Conservation (phyloP, 2,113 vertebrate species). For the Oophaga pumilio region DNA sequence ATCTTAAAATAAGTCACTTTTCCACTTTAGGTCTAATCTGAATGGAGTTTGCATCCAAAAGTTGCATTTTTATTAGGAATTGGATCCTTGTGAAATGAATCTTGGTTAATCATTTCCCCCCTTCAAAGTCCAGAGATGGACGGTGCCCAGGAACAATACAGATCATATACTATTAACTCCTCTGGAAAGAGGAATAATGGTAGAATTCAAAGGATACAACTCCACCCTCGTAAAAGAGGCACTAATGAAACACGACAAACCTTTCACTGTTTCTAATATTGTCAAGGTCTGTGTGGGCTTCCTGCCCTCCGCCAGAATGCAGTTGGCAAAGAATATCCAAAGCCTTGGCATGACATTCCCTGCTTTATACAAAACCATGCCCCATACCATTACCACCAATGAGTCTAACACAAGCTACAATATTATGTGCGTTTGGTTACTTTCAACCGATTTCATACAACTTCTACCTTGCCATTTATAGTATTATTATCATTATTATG, state of each 20-base stretch:
- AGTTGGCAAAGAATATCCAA: background rate
- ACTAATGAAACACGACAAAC: constrained; percentile 9
- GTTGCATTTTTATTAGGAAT: constrained; percentile 33
- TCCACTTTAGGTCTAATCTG: constrained; percentile 49
- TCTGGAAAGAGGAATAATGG: constrained; percentile 13
- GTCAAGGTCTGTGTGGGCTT: constrained; percentile 28
- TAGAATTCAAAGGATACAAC: constrained; percentile 10
- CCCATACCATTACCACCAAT: background rate
- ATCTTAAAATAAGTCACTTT: constrained; percentile 54
- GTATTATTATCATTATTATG: too few relatives aligned
- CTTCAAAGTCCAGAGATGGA: constrained; percentile 47
- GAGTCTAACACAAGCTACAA: background rate
- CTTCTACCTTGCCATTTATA: too few relatives aligned
- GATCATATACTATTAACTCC: constrained; percentile 26
- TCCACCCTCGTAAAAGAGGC: constrained; percentile 40
- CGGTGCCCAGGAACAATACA: constrained; percentile 50
- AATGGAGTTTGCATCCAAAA: constrained; percentile 32
- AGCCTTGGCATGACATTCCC: too few relatives aligned
- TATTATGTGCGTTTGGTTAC: background rate
- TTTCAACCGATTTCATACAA: too few relatives aligned
- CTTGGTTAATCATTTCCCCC: constrained; percentile 49
- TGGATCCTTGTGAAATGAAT: constrained; percentile 54
- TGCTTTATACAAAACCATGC: background rate
- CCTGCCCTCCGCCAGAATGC: background rate
- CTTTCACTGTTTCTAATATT: constrained; percentile 22